phyloP scores from a whole-genome alignment of 1,140 invertebrate species.

The Trissolcus basalis region DNA sequence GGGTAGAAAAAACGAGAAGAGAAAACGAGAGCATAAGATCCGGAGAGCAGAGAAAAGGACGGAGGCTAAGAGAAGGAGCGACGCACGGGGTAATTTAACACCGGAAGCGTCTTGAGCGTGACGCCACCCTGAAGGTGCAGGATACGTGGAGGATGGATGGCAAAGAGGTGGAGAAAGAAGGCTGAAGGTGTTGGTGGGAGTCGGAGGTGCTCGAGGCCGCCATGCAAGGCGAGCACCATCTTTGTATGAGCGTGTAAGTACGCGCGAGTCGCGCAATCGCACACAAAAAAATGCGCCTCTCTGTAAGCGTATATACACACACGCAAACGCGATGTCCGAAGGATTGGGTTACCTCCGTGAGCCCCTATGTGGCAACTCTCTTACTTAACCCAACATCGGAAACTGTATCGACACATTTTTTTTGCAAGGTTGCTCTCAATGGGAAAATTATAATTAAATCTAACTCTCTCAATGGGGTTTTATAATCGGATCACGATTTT shows the following conservation, averaged over 20 bases:
- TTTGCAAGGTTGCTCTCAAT: constrained; percentile 18
- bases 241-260: constrained; percentile 54
- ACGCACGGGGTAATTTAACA: constrained; percentile 73
- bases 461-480: no score
- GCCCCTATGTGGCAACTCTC: constrained; percentile 61
- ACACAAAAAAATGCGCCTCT: constrained; percentile 15
- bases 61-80: constrained; percentile 33
- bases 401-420: constrained; percentile 61
- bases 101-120: constrained; percentile 77
- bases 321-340: constrained; percentile 44
- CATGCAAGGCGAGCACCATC: constrained; percentile 67
- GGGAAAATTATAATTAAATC: no score
- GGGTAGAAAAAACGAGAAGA: constrained; percentile 13
- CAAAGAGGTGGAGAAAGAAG: constrained; percentile 64
- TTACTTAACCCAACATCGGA: constrained; percentile 59
- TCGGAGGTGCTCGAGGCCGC: constrained; percentile 67
- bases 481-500: no score
- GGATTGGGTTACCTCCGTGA: constrained; percentile 62
- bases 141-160: constrained; percentile 70
- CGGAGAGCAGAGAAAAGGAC: constrained; percentile 13
- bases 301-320: constrained; percentile 18
- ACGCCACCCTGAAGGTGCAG: constrained; percentile 77
- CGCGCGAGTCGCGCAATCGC: constrained; percentile 33
- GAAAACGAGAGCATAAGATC: constrained; percentile 47
- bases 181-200: constrained; percentile 65